These are phyloP conservation scores for Idaea dimidiata DNA, from an alignment of 2,888 invertebrate species.

Conservation along the genomic window DNA sequence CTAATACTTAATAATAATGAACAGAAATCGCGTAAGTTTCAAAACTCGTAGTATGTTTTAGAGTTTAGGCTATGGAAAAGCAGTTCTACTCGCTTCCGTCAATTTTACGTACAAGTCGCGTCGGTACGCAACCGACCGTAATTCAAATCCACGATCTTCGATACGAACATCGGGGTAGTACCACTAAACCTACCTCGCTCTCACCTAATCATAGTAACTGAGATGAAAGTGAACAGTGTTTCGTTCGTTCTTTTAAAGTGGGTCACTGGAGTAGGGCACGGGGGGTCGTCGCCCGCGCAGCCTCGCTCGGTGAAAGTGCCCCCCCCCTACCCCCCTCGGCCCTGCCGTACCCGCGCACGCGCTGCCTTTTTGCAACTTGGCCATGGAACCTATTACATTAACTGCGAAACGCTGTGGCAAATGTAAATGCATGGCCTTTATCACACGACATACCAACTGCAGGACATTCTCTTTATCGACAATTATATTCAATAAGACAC, in stretches of 20 bases:
- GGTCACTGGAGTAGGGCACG: slow-evolving; percentile 78
- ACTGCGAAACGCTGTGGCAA: slow-evolving; percentile 70
- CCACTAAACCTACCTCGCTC: no score
- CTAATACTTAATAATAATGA: no score
- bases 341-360: slow-evolving; percentile 68
- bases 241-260: slow-evolving; percentile 63
- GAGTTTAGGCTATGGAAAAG: no score
- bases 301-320: slow-evolving; percentile 78
- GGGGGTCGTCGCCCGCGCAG: slow-evolving; percentile 79
- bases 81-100: no score
- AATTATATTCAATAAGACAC: neutral
- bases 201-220: slow-evolving; percentile 63
- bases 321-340: slow-evolving; percentile 55
- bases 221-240: slow-evolving; percentile 77
- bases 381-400: slow-evolving; percentile 78
- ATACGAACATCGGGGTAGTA: no score
- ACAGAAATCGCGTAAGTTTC: no score
- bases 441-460: slow-evolving; percentile 38
- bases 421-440: slow-evolving; percentile 73
- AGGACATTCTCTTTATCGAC: slow-evolving; percentile 20
- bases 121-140: no score
- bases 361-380: slow-evolving; percentile 76
- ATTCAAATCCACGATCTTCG: no score
- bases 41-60: no score
- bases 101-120: no score